A percentile compares a stretch with the other conserved stretches of the same genome.
phyloP scores from a whole-genome alignment of 2,888 invertebrate genomes.

The Sepioteuthis lessoniana region DNA sequence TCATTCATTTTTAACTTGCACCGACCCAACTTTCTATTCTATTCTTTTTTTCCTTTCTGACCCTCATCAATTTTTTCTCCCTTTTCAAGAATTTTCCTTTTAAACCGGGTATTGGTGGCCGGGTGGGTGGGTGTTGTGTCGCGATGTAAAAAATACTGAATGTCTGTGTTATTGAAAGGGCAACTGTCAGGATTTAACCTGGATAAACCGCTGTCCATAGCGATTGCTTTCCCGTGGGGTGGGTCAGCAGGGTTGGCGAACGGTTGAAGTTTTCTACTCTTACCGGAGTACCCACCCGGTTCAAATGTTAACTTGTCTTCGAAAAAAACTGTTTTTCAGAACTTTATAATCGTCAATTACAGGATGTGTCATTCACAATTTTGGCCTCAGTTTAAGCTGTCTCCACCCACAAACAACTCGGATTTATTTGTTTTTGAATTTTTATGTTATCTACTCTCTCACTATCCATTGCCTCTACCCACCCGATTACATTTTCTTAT shows the following conservation, averaged over 20 bases:
- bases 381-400: neutral
- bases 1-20: no score
- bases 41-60: no score
- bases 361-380: conserved; percentile 33
- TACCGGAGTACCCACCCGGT: neutral
- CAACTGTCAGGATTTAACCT: neutral
- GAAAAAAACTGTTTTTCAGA: neutral
- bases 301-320: neutral
- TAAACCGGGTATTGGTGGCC: no score
- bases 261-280: neutral
- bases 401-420: neutral
- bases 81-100: neutral
- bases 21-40: no score
- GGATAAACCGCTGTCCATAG: conserved; percentile 12
- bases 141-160: neutral
- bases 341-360: neutral
- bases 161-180: neutral
- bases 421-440: neutral
- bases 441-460: neutral
- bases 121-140: no score
- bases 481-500: neutral
- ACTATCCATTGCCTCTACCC: neutral
- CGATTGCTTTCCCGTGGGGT: neutral
- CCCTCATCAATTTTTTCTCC: neutral
- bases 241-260: neutral